Conservation (phyloP, 1,140 invertebrate genomes). For the Penaeus vannamei region DNA sequence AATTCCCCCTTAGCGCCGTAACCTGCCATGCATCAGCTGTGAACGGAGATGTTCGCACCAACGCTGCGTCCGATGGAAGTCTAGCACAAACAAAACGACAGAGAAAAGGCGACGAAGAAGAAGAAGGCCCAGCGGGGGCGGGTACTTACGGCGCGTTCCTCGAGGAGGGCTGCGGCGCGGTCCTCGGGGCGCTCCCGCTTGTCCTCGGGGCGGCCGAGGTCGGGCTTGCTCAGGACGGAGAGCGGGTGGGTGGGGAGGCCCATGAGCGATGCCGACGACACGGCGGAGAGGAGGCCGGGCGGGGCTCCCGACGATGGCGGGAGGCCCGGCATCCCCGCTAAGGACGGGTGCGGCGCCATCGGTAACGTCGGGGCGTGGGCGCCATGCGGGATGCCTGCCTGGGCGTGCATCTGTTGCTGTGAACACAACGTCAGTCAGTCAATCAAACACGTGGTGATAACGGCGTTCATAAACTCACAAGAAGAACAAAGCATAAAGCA, state of each 20-base stretch:
- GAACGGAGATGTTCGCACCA: no score
- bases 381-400: constrained; percentile 67
- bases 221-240: constrained; percentile 61
- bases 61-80: not conserved
- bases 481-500: not conserved
- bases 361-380: constrained; percentile 67
- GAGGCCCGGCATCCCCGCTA: constrained; percentile 65
- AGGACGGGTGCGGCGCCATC: constrained; percentile 65
- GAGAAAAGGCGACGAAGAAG: constrained; percentile 6
- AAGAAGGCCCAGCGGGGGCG: not conserved
- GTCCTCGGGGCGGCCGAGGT: not conserved
- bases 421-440: no score
- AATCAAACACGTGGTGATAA: no score
- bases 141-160: constrained; percentile 58
- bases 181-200: constrained; percentile 42
- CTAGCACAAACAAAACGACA: not conserved
- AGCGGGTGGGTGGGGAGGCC: constrained; percentile 62
- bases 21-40: no score
- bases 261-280: constrained; percentile 65
- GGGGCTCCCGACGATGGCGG: constrained; percentile 63
- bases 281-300: constrained; percentile 63
- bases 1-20: no score
- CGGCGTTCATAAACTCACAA: no score
- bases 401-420: constrained; percentile 68
- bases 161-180: constrained; percentile 38